Conservation (phyloP, 1,140 invertebrate species). For the Melanaphis sacchari region DNA sequence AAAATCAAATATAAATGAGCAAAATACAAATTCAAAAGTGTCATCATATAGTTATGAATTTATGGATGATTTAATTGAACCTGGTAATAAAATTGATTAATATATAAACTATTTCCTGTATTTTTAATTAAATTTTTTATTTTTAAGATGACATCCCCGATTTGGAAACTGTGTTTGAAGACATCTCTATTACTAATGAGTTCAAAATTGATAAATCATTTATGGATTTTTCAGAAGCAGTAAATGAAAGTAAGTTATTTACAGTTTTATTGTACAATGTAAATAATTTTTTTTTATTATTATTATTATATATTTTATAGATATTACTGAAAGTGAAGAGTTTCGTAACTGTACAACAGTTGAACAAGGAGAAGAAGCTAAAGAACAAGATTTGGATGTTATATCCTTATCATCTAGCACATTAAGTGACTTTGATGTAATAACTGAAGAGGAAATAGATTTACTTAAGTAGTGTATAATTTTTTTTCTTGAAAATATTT, state of each 20-base stretch:
- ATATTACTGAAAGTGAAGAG: neutral
- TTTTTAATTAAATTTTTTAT: neutral
- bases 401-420: conserved; percentile 47
- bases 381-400: conserved; percentile 40
- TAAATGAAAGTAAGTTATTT: neutral
- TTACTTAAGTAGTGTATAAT: conserved; percentile 21
- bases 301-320: neutral
- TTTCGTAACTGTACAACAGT: neutral
- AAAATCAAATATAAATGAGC: neutral
- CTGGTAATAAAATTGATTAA: conserved; percentile 23
- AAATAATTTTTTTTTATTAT: neutral
- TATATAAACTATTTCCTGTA: neutral
- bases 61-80: neutral
- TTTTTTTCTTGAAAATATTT: neutral
- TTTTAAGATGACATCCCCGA: conserved; percentile 32
- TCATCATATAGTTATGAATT: neutral
- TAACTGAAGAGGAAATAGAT: conserved; percentile 53
- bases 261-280: neutral
- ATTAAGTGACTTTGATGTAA: conserved; percentile 53
- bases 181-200: conserved; percentile 24
- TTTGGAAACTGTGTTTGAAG: conserved; percentile 39
- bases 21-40: neutral
- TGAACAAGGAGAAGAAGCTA: conserved; percentile 19
- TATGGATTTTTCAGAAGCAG: neutral
- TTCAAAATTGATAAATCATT: conserved; percentile 18